Evolutionary conservation across 2,888 invertebrate species (phyloP), one percentile per base, ranked within the genome.

Genomic region (Brachylomia viminalis): DNA sequence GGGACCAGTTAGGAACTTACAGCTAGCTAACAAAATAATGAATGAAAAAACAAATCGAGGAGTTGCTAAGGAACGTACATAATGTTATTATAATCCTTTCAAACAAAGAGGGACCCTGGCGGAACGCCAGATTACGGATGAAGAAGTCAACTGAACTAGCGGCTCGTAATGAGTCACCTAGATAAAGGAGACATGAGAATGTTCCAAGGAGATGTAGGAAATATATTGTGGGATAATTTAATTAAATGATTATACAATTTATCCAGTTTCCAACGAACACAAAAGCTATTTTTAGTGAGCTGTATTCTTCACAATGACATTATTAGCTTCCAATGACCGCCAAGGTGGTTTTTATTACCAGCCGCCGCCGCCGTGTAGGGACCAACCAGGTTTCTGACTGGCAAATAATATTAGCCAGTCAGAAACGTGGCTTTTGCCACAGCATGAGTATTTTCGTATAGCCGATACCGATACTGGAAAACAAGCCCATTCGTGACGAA

Each of bases 101-200:
- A 59, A 85, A 80, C 80, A 85, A 81, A 79, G 80, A 80, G 38
- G 72, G 58, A 73, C 85, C 75, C 76, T 80, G 80, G 80, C 85
- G 64, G 38, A 15, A 5, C 33, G 80, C 80, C 80, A 80, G 82
- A 11, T 1, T 45, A 42, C 74, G n/a, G 13, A 80, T 47, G 38
- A 42, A 65, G 49, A 71, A 54, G 45, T 67, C 79, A 78, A 38
- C 54, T 33, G 52, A 47, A 70, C 56, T 30, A 58, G 47, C 62
- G n/a, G 49, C 27, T 68, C 33, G 27, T 33, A 62, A 67, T 73
- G 85, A 80, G 33, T 74, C 75, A 81, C 52, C 54, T 23, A 27
- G 49, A 80, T 80, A 23, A 66, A 52, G 49, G 65, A 45, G 85
- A 80, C 69, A 1, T 54, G 0, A 54, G 52, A 79, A 84, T 65